Base-by-base conservation (phyloP, 2,888 invertebrate genomes). In the Drosophila demipolita region DNA sequence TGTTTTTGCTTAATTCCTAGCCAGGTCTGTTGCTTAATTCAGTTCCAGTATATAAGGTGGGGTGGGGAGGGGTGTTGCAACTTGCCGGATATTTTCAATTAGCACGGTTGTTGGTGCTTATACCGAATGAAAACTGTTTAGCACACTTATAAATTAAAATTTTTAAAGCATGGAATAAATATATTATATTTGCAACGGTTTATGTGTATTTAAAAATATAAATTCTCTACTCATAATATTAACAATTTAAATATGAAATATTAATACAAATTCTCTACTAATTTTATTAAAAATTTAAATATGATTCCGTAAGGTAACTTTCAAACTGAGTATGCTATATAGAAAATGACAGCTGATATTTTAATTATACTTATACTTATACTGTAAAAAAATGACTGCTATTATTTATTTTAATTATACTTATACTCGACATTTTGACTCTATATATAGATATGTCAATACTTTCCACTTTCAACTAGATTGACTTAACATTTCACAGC, bases 1-100 rank as follows among this genome's bases (percentile, higher is more conserved):
- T 87, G 76, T 76, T 58, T 72, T 64, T 55, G 20, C 64, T 63
- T 62, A 71, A 62, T 48, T 20, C 60, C 57, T 35, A 35, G 42
- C 38, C 57, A 52, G 60, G 29, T 49, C 11, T 40, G 67, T 54
- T 61, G 32, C 53, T 80, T 70, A 69, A 78, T 75, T 75, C 63
- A 61, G 55, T 67, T 49, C 32, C 54, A 26, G 49, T 33, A 8
- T 29, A n/a, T 48, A 55, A 11, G 38, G 33, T 61, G 32, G 36
- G 38, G 17, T 0, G 49, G 40, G 32, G 29, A 33, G 12, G 9
- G 17, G 11, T 12, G 38, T 55, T 15, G 15, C 35, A 29, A 12
- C 2, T 60, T 20, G 3, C 12, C 54, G 36, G 26, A 33, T 7
- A 11, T 26, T 40, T 61, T 65, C 40, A 64, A 62, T 63, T 63